These are phyloP conservation scores for Oryzias javanicus DNA, from an alignment of 2,113 vertebrate species.

Conservation along the genomic window DNA sequence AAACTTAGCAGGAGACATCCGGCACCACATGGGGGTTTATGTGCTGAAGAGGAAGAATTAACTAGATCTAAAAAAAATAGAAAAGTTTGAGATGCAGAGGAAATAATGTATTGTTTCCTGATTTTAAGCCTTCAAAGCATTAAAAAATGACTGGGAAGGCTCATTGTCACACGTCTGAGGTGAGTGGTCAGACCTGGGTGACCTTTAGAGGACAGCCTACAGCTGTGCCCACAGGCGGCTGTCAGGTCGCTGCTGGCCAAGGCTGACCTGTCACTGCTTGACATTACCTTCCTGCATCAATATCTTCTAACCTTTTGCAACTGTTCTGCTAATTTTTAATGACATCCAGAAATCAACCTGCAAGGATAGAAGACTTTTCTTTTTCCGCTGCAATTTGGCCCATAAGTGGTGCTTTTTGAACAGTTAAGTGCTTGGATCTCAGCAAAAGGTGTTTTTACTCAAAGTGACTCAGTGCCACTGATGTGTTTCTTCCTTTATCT, in stretches of 20 bases:
- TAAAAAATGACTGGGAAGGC: not conserved
- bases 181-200: constrained; percentile 35
- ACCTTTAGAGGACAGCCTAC: constrained; percentile 62
- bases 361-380: not conserved
- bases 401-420: constrained; percentile 24
- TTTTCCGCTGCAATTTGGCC: not conserved
- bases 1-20: too few relatives aligned
- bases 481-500: constrained; percentile 9
- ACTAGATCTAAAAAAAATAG: too few relatives aligned
- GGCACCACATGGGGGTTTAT: too few relatives aligned
- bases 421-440: constrained; percentile 26
- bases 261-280: constrained; percentile 44
- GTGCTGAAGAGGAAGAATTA: too few relatives aligned
- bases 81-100: too few relatives aligned
- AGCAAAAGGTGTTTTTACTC: constrained; percentile 15
- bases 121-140: not conserved
- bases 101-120: too few relatives aligned
- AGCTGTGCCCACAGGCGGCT: constrained; percentile 60
- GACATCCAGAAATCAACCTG: constrained; percentile 26
- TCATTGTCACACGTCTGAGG: constrained; percentile 3
- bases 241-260: constrained; percentile 46
- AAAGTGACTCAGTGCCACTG: constrained; percentile 24
- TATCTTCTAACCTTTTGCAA: constrained; percentile 47
- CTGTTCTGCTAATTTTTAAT: constrained; percentile 32
- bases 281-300: constrained; percentile 39